Evolutionary conservation across 2,888 invertebrate genomes (phyloP).

Genomic region (Apantesis nais): DNA sequence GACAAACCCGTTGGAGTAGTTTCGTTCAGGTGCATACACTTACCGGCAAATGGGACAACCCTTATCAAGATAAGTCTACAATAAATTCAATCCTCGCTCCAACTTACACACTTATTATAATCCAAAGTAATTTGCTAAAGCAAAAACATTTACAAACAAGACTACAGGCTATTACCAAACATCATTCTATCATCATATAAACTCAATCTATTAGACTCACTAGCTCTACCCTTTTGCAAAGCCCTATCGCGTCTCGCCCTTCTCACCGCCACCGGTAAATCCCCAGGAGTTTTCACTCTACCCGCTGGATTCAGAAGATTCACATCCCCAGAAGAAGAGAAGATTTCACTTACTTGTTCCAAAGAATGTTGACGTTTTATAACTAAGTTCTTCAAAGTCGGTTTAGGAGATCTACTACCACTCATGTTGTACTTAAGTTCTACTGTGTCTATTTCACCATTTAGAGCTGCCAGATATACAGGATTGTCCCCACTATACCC

Average conservation of each 20-base stretch:
- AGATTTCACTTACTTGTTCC: conserved; percentile 91
- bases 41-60: background rate
- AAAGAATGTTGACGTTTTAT: conserved; percentile 88
- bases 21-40: background rate
- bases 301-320: conserved; percentile 90
- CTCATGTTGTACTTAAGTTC: conserved; percentile 65
- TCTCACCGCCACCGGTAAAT: conserved; percentile 91
- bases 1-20: background rate
- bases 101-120: background rate
- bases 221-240: conserved; percentile 74
- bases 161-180: conserved; percentile 85
- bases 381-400: conserved; percentile 63
- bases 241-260: conserved; percentile 88
- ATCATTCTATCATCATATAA: conserved; percentile 96
- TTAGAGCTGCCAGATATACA: conserved; percentile 75
- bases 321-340: conserved; percentile 88
- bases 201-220: conserved; percentile 90
- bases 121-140: background rate
- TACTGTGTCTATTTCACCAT: conserved; percentile 68
- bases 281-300: conserved; percentile 93
- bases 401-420: conserved; percentile 62
- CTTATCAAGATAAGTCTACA: background rate
- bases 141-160: background rate
- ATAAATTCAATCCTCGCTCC: conserved; percentile 1
- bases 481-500: conserved; percentile 77